phyloP scores from a whole-genome alignment of 2,888 invertebrate genomes.

The Muschampia plurimacula region DNA sequence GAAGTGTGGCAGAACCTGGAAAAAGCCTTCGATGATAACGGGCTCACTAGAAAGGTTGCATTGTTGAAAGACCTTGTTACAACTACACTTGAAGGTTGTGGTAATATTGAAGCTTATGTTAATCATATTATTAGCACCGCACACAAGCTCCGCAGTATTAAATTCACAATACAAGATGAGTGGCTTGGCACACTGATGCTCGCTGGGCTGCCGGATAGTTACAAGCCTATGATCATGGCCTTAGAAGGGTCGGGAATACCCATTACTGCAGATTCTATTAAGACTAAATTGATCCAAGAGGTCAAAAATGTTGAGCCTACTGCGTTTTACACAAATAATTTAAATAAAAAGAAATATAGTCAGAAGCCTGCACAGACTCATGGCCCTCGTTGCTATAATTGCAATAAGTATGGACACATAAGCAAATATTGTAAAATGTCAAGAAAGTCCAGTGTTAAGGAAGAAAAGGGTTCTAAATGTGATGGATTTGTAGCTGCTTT shows the following conservation, averaged over 20 bases:
- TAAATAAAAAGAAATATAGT: constrained; percentile 16
- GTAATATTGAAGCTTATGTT: constrained; percentile 13
- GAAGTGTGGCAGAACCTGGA: constrained; percentile 42
- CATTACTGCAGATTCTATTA: constrained; percentile 42
- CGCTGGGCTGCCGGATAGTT: constrained; percentile 33
- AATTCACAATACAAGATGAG: not conserved
- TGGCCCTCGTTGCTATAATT: constrained; percentile 47
- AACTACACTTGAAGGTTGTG: constrained; percentile 18
- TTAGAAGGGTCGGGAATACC: constrained; percentile 38
- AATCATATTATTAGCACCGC: constrained; percentile 2
- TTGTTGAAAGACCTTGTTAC: not conserved
- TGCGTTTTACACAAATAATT: constrained; percentile 23
- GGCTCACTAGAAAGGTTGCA: constrained; percentile 24
- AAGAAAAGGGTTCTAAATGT: constrained; percentile 30
- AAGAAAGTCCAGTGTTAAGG: not conserved
- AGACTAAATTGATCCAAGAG: constrained; percentile 44
- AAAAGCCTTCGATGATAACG: constrained; percentile 46
- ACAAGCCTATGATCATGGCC: constrained; percentile 42
- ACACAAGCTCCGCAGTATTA: constrained; percentile 8
- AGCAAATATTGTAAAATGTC: constrained; percentile 36
- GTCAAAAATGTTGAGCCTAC: constrained; percentile 26
- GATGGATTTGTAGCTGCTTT: constrained; percentile 45
- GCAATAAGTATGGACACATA: constrained; percentile 40
- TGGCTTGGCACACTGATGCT: constrained; percentile 10
- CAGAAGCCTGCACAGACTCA: not conserved